Conservation (phyloP, 2,113 vertebrate species). For the Callithrix jacchus region DNA sequence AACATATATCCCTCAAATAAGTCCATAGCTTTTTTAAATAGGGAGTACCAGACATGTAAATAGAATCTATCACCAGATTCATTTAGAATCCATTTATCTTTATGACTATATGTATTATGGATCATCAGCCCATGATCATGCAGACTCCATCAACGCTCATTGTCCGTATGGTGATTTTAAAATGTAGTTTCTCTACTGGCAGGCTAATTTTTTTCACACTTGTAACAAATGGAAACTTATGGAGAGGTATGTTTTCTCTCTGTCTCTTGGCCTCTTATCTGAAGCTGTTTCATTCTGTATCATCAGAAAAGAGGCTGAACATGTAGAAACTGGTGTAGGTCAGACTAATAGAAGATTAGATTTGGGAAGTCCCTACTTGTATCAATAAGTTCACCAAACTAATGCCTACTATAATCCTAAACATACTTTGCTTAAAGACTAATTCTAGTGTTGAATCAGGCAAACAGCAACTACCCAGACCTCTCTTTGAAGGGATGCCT, state of each 20-base stretch:
- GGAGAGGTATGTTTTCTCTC: not conserved
- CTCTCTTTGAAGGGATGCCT: not conserved
- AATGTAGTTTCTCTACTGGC: not conserved
- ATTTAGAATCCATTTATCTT: constrained; percentile 51
- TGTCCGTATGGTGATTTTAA: not conserved
- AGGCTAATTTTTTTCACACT: not conserved
- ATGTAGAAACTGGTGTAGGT: not conserved
- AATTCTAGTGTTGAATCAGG: not conserved
- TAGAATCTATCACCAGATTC: constrained; percentile 19
- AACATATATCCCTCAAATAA: constrained; percentile 29
- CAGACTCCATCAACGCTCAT: not conserved
- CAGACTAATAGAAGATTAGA: not conserved
- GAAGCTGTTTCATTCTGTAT: not conserved
- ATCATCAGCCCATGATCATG: not conserved
- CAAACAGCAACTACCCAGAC: not conserved
- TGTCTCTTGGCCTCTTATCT: not conserved
- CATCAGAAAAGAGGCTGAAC: not conserved
- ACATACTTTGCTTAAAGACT: not conserved
- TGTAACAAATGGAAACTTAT: not conserved
- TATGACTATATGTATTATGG: not conserved
- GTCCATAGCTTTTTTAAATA: constrained; percentile 19
- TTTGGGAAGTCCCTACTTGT: not conserved
- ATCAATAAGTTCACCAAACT: not conserved
- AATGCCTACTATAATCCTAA: not conserved
- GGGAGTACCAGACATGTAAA: constrained; percentile 37